phyloP scores from a whole-genome alignment of 2,888 invertebrate species.

The Charanyca ferruginea region DNA sequence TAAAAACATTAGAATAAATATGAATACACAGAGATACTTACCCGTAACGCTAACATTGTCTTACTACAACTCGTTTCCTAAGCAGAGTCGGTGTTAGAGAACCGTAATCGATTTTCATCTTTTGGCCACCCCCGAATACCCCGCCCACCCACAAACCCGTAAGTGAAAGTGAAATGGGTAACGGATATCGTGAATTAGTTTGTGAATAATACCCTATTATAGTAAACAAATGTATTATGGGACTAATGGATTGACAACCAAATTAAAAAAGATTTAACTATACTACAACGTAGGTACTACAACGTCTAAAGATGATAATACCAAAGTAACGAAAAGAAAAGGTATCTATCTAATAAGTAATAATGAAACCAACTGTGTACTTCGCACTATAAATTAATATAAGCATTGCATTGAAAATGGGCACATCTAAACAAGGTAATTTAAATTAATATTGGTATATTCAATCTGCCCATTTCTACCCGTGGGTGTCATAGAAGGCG shows the following conservation, averaged over 20 bases:
- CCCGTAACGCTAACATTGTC: not conserved
- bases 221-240: constrained; percentile 7
- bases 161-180: constrained; percentile 40
- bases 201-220: constrained; percentile 10
- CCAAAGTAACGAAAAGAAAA: too few species aligned
- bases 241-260: not conserved
- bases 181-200: constrained; percentile 49
- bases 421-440: too few species aligned
- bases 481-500: too few species aligned
- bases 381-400: not conserved
- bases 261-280: not conserved
- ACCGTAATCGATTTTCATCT: constrained; percentile 67
- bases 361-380: not conserved
- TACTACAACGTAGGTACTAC: too few species aligned
- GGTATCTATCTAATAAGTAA: too few species aligned
- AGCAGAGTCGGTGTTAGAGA: constrained; percentile 48
- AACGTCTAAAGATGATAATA: too few species aligned
- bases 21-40: not conserved
- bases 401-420: not conserved
- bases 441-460: too few species aligned
- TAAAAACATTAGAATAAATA: too few species aligned
- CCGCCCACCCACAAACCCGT: constrained; percentile 23
- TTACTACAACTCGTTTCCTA: constrained; percentile 23
- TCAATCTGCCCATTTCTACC: too few species aligned
- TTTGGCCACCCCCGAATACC: constrained; percentile 42